Evolutionary conservation across 92 coral and sea anemone genomes (phyloP).

Genomic region (Phenganax stokvisi): DNA sequence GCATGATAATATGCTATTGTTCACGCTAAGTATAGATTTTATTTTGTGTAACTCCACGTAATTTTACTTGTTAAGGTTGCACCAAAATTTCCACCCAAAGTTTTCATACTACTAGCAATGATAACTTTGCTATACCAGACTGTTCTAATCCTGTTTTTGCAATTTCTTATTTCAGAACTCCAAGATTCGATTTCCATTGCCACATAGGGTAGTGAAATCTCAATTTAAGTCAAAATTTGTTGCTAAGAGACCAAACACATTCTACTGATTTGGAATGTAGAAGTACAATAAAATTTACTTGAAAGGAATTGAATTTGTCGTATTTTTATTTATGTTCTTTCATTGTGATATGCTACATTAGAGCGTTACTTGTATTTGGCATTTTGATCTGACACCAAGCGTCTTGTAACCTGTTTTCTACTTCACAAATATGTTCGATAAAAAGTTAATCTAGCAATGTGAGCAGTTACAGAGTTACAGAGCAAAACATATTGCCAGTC

Average conservation of each 20-base stretch:
- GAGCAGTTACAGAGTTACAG: background rate
- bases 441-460: background rate
- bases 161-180: slow-evolving; percentile 58
- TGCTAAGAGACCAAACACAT: slow-evolving; percentile 95
- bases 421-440: too few species aligned
- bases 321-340: background rate
- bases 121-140: background rate
- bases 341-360: background rate
- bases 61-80: too few species aligned
- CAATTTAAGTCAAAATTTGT: slow-evolving; percentile 92
- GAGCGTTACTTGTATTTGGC: too few species aligned
- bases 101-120: background rate
- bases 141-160: background rate
- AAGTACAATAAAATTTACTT: slow-evolving; percentile 31
- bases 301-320: background rate
- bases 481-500: background rate
- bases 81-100: too few species aligned
- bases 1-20: background rate
- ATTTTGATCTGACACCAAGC: too few species aligned
- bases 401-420: too few species aligned
- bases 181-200: slow-evolving; percentile 89
- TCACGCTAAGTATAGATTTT: background rate
- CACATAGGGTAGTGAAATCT: slow-evolving; percentile 89
- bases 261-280: slow-evolving; percentile 54
- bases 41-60: background rate